Base-by-base conservation (phyloP, 2,113 vertebrate genomes). In the Neofelis nebulosa region DNA sequence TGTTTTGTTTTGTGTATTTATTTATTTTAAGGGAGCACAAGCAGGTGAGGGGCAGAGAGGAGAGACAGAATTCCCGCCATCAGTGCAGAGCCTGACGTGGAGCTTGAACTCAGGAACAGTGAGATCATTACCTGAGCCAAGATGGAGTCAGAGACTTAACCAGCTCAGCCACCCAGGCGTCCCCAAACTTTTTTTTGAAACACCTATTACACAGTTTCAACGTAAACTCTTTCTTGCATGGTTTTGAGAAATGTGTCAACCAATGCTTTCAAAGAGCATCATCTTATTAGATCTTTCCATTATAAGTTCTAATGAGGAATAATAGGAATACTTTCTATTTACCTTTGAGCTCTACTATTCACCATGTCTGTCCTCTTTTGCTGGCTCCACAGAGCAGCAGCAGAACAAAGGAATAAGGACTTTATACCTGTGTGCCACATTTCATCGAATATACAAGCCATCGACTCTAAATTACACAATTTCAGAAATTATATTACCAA, bases 191-290 rank as follows among this genome's bases (percentile, higher is more conserved):
- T 91, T 61, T 21, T 57, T 88, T 78, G 41, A 87, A 87, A 82
- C 4, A 88, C 50, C 8, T 68, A 68, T 83, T 79, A 69, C 31
- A 3, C 19, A 57, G n/a, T 76, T 88, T 94, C 65, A 16, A 27
- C 66, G 80, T 57, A 80, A 94, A 89, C 18, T 25, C 19, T 79
- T 88, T 66, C 45, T n/a, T 82, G n/a, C 12, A n/a, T 36, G 14
- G n/a, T 41, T 84, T 38, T 74, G 27, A 84, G 50, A 95, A 95
- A 15, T 57, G 52, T 82, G 93, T 95, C 52, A 78, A 68, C n/a
- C 41, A 86, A 14, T 45, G n/a, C 55, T 52, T 76, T 65, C n/a
- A 41, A 63, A 85, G 83, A 82, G 9, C 14, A 82, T 21, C 55
- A n/a, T 83, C 7, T 79, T 80, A 25, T 27, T 13, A 48, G 69